Conservation (phyloP, 2,113 vertebrate species). For the Natator depressus region DNA sequence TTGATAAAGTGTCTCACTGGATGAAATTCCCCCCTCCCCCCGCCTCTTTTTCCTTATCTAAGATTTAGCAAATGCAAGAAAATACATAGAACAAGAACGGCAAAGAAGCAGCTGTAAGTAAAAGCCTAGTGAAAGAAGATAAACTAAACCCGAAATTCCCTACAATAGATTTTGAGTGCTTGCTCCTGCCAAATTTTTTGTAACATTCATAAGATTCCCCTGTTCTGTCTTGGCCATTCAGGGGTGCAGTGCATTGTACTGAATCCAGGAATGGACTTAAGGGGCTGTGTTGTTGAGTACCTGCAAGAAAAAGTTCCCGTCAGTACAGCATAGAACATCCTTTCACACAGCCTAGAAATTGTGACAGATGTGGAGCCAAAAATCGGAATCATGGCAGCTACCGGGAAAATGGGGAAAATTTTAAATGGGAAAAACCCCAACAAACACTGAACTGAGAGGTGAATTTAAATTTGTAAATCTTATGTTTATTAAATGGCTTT, state of each 20-base stretch:
- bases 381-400: not conserved
- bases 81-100: not conserved
- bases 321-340: not conserved
- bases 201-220: conserved; percentile 7
- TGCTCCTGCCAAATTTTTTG: conserved; percentile 47
- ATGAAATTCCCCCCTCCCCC: conserved; percentile 24
- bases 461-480: not conserved
- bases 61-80: not conserved
- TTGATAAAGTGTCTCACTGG: conserved; percentile 74
- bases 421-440: not conserved
- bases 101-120: conserved; percentile 8
- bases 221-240: not conserved
- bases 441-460: accelerated
- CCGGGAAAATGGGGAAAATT: not conserved
- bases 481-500: conserved; percentile 23
- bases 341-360: not conserved
- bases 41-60: conserved; percentile 4
- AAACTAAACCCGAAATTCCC: conserved; percentile 55
- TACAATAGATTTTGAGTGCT: conserved; percentile 43
- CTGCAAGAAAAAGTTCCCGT: not conserved
- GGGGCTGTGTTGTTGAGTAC: accelerated
- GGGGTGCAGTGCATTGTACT: not conserved
- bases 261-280: not conserved
- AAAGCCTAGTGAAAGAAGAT: conserved; percentile 24
- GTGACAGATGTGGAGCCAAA: not conserved